Evolutionary conservation across 2,888 invertebrate species (phyloP).

Genomic region (Eupithecia abbreviata): DNA sequence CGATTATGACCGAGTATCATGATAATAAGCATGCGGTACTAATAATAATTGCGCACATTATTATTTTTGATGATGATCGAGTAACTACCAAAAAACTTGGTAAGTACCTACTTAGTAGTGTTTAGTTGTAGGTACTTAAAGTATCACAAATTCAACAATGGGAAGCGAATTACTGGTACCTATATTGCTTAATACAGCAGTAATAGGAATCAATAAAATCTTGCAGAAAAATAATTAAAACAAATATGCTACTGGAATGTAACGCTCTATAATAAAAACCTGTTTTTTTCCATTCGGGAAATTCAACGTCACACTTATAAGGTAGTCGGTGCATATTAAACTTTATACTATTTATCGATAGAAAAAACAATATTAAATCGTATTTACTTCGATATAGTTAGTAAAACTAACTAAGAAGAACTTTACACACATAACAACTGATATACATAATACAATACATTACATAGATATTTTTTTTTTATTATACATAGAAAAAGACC

Average conservation of each 20-base stretch:
- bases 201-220: not conserved
- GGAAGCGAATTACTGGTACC: not conserved
- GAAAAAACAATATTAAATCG: not conserved
- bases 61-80: constrained; percentile 40
- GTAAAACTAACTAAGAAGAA: not conserved
- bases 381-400: not conserved
- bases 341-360: not conserved
- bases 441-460: too few species aligned
- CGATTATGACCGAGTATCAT: constrained; percentile 46
- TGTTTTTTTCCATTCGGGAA: not conserved
- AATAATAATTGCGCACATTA: constrained; percentile 39
- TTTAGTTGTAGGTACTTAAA: not conserved
- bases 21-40: constrained; percentile 49
- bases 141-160: not conserved
- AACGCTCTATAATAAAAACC: not conserved
- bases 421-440: too few species aligned
- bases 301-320: not conserved
- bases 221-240: not conserved
- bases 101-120: not conserved
- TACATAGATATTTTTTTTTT: too few species aligned
- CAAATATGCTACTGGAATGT: not conserved
- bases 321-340: not conserved
- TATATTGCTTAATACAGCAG: too few species aligned
- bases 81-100: not conserved
- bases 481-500: too few species aligned